Base-by-base conservation (phyloP, 2,113 vertebrate genomes). In the Varanus salvator region DNA sequence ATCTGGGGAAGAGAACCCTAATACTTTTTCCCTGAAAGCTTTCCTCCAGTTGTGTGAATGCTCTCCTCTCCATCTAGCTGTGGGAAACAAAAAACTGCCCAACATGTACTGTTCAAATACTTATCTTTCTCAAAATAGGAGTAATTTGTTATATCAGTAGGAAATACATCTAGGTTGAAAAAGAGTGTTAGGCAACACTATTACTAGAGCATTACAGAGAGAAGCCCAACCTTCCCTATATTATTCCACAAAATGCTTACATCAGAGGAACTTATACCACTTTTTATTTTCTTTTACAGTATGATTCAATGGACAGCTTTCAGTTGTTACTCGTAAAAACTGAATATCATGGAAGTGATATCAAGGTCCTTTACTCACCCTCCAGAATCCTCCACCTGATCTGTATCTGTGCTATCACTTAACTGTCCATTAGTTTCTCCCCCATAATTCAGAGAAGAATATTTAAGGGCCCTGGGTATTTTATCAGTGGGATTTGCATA, bases 1-100 rank as follows among this genome's bases (percentile, higher is more conserved):
- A 91, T 95, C 90, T 92, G 88, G 90, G 86, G 90, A 94, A 80
- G 1, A 85, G 66, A 86, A 92, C 85, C 72, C 81, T 66, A 91
- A 19, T 71, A 52, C 86, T 93, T 69, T 44, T 0, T 0, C 87
- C 90, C 27, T 76, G 80, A n/a, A 85, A 92, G 77, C 44, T 93
- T 94, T 25, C 52, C 52, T 11, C 69, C 25, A 34, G 15, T 19
- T 34, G 83, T 60, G 84, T 90, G 87, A 74, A 44, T 7, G 15
- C 11, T 3, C 54, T 91, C 94, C 87, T 60, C 72, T 90, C 83
- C 69, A 89, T 87, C 52, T 80, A 85, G 21, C 86, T 90, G 38
- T 15, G 8, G 38, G 60, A 86, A 80, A 82, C 31, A 82, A 81
- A 86, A 9, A 72, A 21, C 71, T 52, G 66, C 31, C 84, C 17